phyloP scores from a whole-genome alignment of 2,888 invertebrate species.

The Lasioglossum morio region DNA sequence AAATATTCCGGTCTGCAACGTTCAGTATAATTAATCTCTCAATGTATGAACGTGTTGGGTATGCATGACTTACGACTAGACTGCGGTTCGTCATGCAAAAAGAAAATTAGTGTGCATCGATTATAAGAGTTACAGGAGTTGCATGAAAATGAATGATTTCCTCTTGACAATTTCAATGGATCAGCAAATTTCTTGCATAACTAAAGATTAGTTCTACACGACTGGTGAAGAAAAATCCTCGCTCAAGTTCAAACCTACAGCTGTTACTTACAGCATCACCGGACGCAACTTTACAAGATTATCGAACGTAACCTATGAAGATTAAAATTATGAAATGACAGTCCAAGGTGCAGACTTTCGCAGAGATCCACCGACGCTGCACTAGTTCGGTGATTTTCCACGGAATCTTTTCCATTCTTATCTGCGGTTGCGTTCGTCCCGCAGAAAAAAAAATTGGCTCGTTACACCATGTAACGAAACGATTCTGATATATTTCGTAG shows the following conservation, averaged over 20 bases:
- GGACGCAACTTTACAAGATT: no score
- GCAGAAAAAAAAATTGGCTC: neutral
- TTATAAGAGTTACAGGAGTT: neutral
- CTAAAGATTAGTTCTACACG: neutral
- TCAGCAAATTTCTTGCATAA: neutral
- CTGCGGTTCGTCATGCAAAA: neutral
- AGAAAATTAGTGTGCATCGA: neutral
- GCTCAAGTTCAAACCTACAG: neutral
- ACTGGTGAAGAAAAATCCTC: neutral
- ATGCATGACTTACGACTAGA: neutral
- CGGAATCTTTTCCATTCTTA: neutral
- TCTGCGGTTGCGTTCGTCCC: neutral
- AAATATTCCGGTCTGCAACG: neutral
- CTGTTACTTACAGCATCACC: neutral
- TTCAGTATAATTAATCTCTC: neutral
- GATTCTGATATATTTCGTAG: constrained; percentile 83
- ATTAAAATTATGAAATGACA: neutral
- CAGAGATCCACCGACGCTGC: neutral
- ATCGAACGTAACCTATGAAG: neutral
- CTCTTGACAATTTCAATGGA: neutral
- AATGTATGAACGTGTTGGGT: neutral
- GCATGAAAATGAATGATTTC: neutral
- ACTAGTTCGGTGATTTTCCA: neutral
- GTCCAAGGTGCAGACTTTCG: neutral
- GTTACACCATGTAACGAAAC: neutral